Conservation (phyloP, 2,888 invertebrate species). For the Theretra japonica region DNA sequence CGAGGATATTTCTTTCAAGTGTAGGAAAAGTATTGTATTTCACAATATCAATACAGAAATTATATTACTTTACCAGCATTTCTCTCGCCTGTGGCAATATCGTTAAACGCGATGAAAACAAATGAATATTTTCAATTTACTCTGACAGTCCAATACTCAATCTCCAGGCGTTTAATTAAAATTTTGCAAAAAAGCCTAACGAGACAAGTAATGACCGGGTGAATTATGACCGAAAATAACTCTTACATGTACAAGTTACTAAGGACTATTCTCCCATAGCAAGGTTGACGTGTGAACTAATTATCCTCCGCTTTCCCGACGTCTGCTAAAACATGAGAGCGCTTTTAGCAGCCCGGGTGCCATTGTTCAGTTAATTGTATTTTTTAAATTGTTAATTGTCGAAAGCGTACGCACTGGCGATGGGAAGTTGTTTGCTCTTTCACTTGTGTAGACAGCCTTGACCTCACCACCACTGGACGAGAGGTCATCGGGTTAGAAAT, state of each 20-base stretch:
- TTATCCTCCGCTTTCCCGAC: slow-evolving; percentile 14
- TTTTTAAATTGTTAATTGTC: slow-evolving; percentile 13
- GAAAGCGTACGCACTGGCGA: not conserved
- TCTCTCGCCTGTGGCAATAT: not conserved
- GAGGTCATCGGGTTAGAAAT: slow-evolving; percentile 19
- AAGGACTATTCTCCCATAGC: not conserved
- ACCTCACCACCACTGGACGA: not conserved
- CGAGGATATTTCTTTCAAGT: too few relatives aligned
- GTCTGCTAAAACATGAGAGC: slow-evolving; percentile 12
- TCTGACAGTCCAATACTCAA: not conserved
- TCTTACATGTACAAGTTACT: not conserved
- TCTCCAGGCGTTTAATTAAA: slow-evolving; percentile 1
- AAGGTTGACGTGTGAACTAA: slow-evolving; percentile 5
- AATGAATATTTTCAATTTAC: not conserved
- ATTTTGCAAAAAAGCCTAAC: not conserved
- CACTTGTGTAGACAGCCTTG: slow-evolving; percentile 24
- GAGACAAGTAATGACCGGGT: not conserved
- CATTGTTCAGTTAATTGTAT: slow-evolving; percentile 21
- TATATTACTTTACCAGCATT: not conserved
- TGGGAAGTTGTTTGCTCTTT: slow-evolving; percentile 6
- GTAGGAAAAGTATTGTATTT: too few relatives aligned
- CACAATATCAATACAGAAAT: too few relatives aligned
- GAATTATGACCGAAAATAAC: slow-evolving; percentile 5
- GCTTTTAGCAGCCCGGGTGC: slow-evolving; percentile 19
- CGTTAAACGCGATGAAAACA: not conserved